A percentile compares a stretch with the other conserved stretches of the same genome.
Evolutionary conservation across 2,888 invertebrate genomes (phyloP).

Genomic region (Busseola fusca): DNA sequence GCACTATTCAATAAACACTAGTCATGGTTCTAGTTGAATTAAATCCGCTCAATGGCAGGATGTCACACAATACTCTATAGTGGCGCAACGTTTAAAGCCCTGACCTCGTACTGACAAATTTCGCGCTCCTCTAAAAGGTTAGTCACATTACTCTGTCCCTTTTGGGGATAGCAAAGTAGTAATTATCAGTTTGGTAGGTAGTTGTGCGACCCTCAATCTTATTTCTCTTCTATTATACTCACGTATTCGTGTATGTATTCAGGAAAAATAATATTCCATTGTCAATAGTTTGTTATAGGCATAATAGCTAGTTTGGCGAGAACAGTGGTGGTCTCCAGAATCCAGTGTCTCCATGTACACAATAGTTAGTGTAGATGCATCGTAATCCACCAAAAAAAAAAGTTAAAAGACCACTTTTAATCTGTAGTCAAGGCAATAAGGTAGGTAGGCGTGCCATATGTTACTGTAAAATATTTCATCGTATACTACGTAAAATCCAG

Average conservation of each 20-base stretch:
- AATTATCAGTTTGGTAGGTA: conserved; percentile 3
- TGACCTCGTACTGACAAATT: conserved; percentile 64
- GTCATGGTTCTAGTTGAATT: conserved; percentile 45
- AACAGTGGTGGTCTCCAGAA: neutral
- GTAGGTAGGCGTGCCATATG: no score
- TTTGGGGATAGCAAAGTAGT: conserved; percentile 20
- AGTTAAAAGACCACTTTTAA: no score
- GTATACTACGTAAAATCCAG: no score
- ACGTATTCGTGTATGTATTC: neutral
- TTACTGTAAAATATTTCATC: no score
- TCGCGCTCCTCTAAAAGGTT: conserved; percentile 43
- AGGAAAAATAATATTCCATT: neutral
- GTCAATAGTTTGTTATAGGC: neutral
- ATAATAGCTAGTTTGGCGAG: neutral
- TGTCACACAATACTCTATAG: conserved; percentile 66
- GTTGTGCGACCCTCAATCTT: conserved; percentile 24
- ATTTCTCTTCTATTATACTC: neutral
- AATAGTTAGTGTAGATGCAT: no score
- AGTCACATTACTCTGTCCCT: conserved; percentile 28
- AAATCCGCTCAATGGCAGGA: conserved; percentile 73
- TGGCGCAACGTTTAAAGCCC: conserved; percentile 55
- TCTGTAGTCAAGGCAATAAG: no score
- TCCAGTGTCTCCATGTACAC: neutral
- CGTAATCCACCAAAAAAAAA: no score
- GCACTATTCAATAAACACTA: conserved; percentile 27